Evolutionary conservation across 2,888 invertebrate species (phyloP).

Genomic region (Andrena haemorrhoa): DNA sequence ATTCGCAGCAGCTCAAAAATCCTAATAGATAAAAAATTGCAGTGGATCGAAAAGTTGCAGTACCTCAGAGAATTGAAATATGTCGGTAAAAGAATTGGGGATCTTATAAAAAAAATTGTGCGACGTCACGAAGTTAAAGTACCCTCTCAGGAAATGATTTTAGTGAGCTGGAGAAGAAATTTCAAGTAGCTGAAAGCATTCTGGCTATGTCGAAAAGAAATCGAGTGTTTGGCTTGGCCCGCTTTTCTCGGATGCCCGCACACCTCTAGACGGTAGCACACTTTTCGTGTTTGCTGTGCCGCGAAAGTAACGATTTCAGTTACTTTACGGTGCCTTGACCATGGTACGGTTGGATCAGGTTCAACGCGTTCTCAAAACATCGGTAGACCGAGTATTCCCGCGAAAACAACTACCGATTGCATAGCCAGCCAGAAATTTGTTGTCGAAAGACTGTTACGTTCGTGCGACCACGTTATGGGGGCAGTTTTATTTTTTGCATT

Average conservation of each 20-base stretch:
- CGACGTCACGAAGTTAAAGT: too few relatives aligned
- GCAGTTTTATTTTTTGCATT: too few relatives aligned
- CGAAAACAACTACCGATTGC: background rate
- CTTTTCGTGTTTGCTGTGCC: constrained; percentile 38
- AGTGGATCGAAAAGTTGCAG: background rate
- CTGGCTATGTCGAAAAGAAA: constrained; percentile 2
- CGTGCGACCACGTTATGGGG: too few relatives aligned
- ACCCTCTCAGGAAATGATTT: too few relatives aligned
- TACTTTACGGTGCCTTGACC: constrained; percentile 54
- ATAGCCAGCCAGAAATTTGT: too few relatives aligned
- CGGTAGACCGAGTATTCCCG: constrained; percentile 7
- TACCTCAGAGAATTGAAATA: background rate
- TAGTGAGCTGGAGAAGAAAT: too few relatives aligned
- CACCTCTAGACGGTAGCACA: constrained; percentile 24
- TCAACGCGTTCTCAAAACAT: constrained; percentile 32
- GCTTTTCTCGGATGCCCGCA: background rate
- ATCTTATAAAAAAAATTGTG: too few relatives aligned
- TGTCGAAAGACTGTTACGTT: too few relatives aligned
- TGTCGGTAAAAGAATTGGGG: background rate
- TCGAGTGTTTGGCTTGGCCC: background rate
- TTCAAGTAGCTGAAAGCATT: too few relatives aligned
- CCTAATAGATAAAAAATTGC: background rate
- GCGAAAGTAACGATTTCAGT: constrained; percentile 52
- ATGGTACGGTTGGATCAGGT: constrained; percentile 48
- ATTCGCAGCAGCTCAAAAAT: background rate